phyloP scores from a whole-genome alignment of 2,888 invertebrate genomes.

The Phragmatobia fuliginosa region DNA sequence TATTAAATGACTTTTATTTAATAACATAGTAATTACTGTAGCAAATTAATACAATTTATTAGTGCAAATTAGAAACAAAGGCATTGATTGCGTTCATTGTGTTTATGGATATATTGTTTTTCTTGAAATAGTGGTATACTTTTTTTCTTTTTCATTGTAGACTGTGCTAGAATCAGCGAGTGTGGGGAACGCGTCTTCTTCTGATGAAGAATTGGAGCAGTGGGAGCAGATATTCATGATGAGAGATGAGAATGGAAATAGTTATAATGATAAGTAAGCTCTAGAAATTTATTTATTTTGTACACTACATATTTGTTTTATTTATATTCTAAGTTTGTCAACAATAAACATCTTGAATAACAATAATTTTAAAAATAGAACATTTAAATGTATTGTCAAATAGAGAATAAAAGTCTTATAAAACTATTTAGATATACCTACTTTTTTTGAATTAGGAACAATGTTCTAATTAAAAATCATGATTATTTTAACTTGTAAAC shows the following conservation, averaged over 20 bases:
- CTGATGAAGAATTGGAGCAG: slow-evolving; percentile 91
- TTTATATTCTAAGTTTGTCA: background rate
- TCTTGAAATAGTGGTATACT: background rate
- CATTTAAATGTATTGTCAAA: too few relatives aligned
- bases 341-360: background rate
- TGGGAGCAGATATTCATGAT: slow-evolving; percentile 93
- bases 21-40: background rate
- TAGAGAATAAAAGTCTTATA: too few relatives aligned
- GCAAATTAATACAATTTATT: background rate
- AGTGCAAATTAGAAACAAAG: slow-evolving; percentile 20
- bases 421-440: too few relatives aligned
- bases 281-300: background rate
- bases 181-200: slow-evolving; percentile 87
- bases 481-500: too few relatives aligned
- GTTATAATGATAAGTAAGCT: slow-evolving; percentile 85
- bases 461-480: too few relatives aligned
- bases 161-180: slow-evolving; percentile 90
- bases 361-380: too few relatives aligned
- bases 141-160: slow-evolving; percentile 66
- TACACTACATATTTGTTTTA: background rate
- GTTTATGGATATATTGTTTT: slow-evolving; percentile 9
- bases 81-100: slow-evolving; percentile 19
- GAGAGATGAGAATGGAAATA: slow-evolving; percentile 89
- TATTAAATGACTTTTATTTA: background rate
- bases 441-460: too few relatives aligned